These are phyloP conservation scores for Nebria salina DNA, from an alignment of 2,888 invertebrate species.

Conservation along the genomic window DNA sequence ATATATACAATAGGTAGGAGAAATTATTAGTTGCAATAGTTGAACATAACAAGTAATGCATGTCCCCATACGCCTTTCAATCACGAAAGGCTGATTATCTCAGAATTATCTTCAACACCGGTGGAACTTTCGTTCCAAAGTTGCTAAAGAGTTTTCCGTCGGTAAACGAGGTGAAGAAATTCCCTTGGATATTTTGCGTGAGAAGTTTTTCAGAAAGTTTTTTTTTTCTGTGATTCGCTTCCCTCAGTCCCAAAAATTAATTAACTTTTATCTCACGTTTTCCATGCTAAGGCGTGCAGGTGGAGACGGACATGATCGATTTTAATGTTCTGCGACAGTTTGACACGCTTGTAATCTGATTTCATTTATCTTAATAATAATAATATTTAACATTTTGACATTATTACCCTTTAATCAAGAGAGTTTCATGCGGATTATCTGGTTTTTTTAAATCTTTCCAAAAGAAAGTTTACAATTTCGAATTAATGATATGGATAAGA, in stretches of 20 bases:
- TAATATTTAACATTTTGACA: slow-evolving; percentile 26
- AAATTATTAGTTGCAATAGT: too few species aligned
- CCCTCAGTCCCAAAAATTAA: slow-evolving; percentile 30
- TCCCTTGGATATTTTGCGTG: neutral
- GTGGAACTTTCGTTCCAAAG: slow-evolving; percentile 25
- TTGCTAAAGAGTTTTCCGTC: neutral
- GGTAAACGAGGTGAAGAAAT: slow-evolving; percentile 25
- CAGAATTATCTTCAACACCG: neutral
- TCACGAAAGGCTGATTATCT: too few species aligned
- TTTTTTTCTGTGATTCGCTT: neutral
- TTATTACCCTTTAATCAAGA: slow-evolving; percentile 12
- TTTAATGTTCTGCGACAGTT: slow-evolving; percentile 30
- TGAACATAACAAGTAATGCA: too few species aligned
- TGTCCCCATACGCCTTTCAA: too few species aligned
- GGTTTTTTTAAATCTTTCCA: neutral
- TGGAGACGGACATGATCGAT: slow-evolving; percentile 15
- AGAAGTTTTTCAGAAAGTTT: slow-evolving; percentile 6
- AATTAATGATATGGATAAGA: too few species aligned
- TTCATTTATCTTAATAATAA: slow-evolving; percentile 33
- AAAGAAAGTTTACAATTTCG: too few species aligned
- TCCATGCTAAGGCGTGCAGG: slow-evolving; percentile 9
- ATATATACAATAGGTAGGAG: too few species aligned
- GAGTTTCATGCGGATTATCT: neutral
- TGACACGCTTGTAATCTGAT: slow-evolving; percentile 15
- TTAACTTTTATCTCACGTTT: slow-evolving; percentile 40